Percentiles rank a stretch among this genome's conserved stretches.
Evolutionary conservation across 2,113 vertebrate genomes (phyloP).

Genomic region (Aix galericulata): DNA sequence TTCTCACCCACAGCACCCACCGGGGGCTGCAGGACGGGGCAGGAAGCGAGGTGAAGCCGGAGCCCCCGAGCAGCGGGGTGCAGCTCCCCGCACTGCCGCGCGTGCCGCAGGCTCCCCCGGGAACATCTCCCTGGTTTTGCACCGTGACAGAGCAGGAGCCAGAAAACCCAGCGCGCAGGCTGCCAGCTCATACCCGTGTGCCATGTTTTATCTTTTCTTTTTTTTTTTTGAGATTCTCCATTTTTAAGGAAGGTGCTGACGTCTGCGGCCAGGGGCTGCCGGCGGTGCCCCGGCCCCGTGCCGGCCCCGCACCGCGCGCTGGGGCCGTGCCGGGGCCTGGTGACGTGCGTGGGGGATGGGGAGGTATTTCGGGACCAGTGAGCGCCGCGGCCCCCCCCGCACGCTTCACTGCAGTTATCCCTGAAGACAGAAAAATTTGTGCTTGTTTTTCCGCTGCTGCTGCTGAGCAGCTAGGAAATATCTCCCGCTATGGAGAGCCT

Average conservation of each 20-base stretch:
- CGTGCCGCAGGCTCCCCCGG: not conserved
- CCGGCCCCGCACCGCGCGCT: not conserved
- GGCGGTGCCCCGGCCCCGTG: fast-evolving
- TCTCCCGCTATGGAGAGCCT: not conserved
- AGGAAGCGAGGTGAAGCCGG: not conserved
- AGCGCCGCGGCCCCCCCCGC: not conserved
- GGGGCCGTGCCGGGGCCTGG: not conserved
- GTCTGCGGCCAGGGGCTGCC: not conserved
- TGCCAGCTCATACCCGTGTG: fast-evolving
- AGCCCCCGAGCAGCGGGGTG: fast-evolving
- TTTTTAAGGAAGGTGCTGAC: fast-evolving
- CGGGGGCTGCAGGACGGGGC: not conserved
- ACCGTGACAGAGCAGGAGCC: not conserved
- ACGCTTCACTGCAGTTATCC: constrained; percentile 32
- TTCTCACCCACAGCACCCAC: not conserved
- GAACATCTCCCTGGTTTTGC: not conserved
- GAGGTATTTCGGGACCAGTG: not conserved
- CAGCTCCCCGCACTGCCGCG: not conserved
- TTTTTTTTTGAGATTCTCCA: not conserved
- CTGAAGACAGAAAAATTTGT: constrained; percentile 14
- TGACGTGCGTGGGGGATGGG: not conserved
- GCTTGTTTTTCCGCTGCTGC: constrained; percentile 22
- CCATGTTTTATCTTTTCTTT: fast-evolving
- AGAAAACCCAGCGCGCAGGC: not conserved
- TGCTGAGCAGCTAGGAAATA: constrained; percentile 16